Evolutionary conservation across 2,797 vertebrate species (phyloP).

Genomic region (Spinus olivaceus): DNA sequence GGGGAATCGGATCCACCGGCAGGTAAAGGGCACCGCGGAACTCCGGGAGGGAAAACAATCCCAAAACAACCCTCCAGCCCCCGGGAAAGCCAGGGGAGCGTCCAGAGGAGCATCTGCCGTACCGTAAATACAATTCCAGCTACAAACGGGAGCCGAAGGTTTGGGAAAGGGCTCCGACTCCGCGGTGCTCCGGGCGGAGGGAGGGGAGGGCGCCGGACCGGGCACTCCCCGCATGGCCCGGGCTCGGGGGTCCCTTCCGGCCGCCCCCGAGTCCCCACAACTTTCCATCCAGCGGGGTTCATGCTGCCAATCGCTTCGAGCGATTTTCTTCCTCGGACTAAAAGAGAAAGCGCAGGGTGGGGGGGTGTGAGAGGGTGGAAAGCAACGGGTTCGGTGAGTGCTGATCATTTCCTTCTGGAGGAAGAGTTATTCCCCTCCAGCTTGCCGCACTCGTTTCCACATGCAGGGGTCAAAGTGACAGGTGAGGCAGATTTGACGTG

Average conservation of each 20-base stretch:
- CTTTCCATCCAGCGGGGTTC: not conserved
- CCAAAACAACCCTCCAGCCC: not conserved
- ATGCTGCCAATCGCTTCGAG: rapidly evolving
- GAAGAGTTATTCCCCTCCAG: not conserved
- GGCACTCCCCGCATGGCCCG: not conserved
- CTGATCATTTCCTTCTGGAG: not conserved
- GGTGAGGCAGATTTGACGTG: not conserved
- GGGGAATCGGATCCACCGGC: not conserved
- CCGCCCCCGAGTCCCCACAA: not conserved
- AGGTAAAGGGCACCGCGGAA: not conserved
- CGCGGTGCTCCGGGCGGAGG: not conserved
- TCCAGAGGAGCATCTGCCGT: not conserved
- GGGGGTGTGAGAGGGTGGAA: rapidly evolving
- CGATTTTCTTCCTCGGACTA: not conserved
- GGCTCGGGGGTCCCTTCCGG: not conserved
- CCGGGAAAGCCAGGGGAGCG: not conserved
- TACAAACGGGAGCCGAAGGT: not conserved
- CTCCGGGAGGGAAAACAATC: rapidly evolving
- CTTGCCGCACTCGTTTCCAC: not conserved
- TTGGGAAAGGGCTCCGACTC: not conserved
- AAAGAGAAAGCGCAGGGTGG: too few species aligned
- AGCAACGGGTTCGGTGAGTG: not conserved
- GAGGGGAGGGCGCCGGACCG: rapidly evolving
- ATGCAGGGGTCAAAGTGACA: not conserved
- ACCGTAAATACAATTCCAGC: rapidly evolving